Evolutionary conservation across 2,888 invertebrate species (phyloP).

Genomic region (Pantelozetes paolii): DNA sequence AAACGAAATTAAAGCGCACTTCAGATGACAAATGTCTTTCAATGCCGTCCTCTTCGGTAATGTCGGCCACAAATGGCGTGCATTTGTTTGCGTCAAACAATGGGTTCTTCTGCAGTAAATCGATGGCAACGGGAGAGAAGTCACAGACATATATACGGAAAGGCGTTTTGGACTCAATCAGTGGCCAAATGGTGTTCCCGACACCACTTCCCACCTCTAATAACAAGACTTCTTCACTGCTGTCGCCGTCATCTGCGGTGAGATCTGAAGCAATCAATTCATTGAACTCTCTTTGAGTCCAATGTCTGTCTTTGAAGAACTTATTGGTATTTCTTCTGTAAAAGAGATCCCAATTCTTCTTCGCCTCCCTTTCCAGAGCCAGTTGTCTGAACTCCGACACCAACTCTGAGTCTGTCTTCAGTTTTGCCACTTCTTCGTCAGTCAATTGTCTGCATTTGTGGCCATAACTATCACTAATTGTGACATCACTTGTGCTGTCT

Average conservation of each 20-base stretch:
- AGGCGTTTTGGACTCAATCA: slow-evolving; percentile 68
- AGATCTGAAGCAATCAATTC: slow-evolving; percentile 62
- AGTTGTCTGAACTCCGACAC: slow-evolving; percentile 69
- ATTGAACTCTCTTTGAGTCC: slow-evolving; percentile 91
- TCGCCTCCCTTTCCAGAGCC: slow-evolving; percentile 74
- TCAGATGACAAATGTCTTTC: slow-evolving; percentile 63
- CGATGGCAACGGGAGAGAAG: slow-evolving; percentile 42
- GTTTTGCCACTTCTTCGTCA: slow-evolving; percentile 60
- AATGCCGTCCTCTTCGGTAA: slow-evolving; percentile 57
- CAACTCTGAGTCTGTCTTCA: slow-evolving; percentile 63
- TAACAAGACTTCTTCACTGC: slow-evolving; percentile 52
- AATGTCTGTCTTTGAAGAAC: slow-evolving; percentile 92
- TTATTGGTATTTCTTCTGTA: slow-evolving; percentile 89
- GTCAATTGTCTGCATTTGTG: slow-evolving; percentile 49
- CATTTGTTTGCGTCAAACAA: slow-evolving; percentile 64
- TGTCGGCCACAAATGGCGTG: slow-evolving; percentile 76
- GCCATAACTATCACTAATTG: slow-evolving; percentile 21
- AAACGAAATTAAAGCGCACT: slow-evolving; percentile 59
- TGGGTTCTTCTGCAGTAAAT: slow-evolving; percentile 50
- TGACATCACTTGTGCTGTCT: background rate
- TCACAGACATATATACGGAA: slow-evolving; percentile 62
- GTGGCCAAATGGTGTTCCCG: slow-evolving; percentile 90
- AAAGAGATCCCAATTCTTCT: slow-evolving; percentile 91
- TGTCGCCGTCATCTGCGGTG: background rate
- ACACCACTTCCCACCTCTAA: slow-evolving; percentile 87